phyloP scores from a whole-genome alignment of 2,113 vertebrate genomes.

The Misgurnus mizolepis region DNA sequence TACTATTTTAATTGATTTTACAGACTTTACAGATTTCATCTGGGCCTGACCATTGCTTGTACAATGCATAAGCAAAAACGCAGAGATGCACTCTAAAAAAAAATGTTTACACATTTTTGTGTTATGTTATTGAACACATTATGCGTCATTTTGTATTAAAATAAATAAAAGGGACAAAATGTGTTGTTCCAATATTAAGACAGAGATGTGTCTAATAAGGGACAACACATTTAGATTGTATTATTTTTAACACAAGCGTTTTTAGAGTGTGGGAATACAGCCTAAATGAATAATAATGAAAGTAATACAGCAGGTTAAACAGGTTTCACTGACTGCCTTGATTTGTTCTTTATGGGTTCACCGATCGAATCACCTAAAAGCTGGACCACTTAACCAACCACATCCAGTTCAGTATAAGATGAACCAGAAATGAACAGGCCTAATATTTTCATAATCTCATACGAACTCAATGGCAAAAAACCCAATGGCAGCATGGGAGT shows the following conservation, averaged over 20 bases:
- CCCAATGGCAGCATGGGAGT: neutral
- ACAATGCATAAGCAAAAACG: constrained; percentile 17
- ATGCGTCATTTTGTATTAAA: too few species aligned
- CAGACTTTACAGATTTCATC: neutral
- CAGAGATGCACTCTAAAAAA: neutral
- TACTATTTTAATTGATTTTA: neutral
- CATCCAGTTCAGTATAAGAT: neutral
- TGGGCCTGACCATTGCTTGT: constrained; percentile 9
- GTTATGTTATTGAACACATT: too few species aligned
- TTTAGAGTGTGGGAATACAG: neutral
- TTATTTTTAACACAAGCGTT: too few species aligned
- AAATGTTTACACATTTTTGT: too few species aligned
- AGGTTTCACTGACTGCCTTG: neutral
- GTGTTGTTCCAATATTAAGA: too few species aligned
- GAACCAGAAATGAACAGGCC: neutral
- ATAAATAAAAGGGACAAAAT: too few species aligned
- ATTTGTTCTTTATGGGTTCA: constrained; percentile 4
- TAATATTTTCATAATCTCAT: constrained; percentile 13
- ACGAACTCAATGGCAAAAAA: neutral
- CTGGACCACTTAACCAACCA: neutral
- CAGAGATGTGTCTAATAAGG: too few species aligned
- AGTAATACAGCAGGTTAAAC: constrained; percentile 6
- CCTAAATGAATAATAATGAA: neutral
- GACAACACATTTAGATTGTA: too few species aligned
- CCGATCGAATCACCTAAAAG: neutral